Evolutionary conservation across 2,113 vertebrate genomes (phyloP), one percentile per base, ranked within the genome.

Genomic region (Nibea albiflora): DNA sequence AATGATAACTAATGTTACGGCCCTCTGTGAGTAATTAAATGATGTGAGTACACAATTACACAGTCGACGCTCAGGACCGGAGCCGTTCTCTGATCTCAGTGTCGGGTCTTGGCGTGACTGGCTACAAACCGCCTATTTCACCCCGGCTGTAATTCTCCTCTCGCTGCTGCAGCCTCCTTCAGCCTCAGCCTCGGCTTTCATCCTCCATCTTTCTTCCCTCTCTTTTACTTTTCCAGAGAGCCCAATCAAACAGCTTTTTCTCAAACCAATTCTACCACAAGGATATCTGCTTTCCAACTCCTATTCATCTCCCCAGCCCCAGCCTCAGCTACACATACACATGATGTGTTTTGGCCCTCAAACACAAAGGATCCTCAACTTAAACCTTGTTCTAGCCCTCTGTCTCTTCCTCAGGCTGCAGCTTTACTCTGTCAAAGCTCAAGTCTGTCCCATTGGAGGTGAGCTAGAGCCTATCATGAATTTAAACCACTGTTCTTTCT

Each of bases 21-120:
- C 63, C 73, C 60, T 65, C 64, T 74, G 26, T 69, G 44, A 85
- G 0, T 69, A 74, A 80, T 65, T 31, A 81, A 81, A 17, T 64
- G 39, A 44, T 12, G 70, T 65, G 56, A 78, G 69, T 39, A 73
- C 57, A 57, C 56, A 47, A 46, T 87, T 70, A 60, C n/a, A 0
- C n/a, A 15, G 69, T 76, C 54, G n/a, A 53, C 75, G 22, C 60
- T 20, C 14, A 3, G 54, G 42, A 64, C 64, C 52, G 14, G 19
- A 74, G 31, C 53, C 39, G 4, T 63, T 70, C 12, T 79, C 47
- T 71, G 69, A 68, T 44, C 50, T 72, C 42, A 54, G 16, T 12
- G 20, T 28, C 19, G 14, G 15, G 71, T 63, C 57, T 54, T 39
- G 28, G 61, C 64, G 22, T 75, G 46, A 64, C 78, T 50, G 28